These are phyloP conservation scores for Dasyprocta punctata DNA, from an alignment of 2,113 vertebrate species.

Conservation along the genomic window DNA sequence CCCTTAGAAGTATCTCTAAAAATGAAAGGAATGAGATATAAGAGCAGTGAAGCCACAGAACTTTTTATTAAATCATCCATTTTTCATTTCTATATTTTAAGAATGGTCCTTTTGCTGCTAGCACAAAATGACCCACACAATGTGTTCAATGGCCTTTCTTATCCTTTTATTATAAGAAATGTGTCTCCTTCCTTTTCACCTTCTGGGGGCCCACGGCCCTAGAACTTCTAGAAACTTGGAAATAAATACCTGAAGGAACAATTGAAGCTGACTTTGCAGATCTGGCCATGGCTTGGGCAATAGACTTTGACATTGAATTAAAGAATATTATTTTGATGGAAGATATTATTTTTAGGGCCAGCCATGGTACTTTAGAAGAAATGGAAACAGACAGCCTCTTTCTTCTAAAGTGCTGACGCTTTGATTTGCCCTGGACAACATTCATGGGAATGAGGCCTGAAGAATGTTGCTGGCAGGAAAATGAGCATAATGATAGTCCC, in stretches of 20 bases:
- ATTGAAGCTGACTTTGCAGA: constrained; percentile 40
- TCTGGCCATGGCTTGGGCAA: background rate
- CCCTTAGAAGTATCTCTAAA: constrained; percentile 58
- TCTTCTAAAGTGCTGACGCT: background rate
- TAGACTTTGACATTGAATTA: constrained; percentile 23
- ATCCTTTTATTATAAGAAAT: constrained; percentile 69
- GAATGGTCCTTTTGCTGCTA: constrained; percentile 41
- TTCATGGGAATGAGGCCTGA: background rate
- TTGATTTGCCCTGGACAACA: background rate
- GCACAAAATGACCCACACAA: constrained; percentile 65
- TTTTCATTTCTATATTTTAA: constrained; percentile 73
- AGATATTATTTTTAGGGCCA: constrained; percentile 45
- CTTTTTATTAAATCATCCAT: constrained; percentile 67
- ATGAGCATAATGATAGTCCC: background rate
- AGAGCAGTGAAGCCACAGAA: constrained; percentile 47
- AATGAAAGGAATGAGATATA: constrained; percentile 66
- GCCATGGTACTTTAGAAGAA: constrained; percentile 42
- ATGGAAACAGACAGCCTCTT: constrained; percentile 36
- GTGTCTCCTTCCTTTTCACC: constrained; percentile 50
- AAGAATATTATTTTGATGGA: constrained; percentile 53
- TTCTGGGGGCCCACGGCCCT: constrained; percentile 50
- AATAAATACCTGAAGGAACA: background rate
- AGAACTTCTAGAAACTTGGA: constrained; percentile 59
- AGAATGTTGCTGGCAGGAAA: background rate
- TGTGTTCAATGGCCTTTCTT: constrained; percentile 47